Percentiles rank a stretch among this genome's conserved stretches.
Evolutionary conservation across 2,113 vertebrate genomes (phyloP).

Genomic region (Phalacrocorax pelagicus): DNA sequence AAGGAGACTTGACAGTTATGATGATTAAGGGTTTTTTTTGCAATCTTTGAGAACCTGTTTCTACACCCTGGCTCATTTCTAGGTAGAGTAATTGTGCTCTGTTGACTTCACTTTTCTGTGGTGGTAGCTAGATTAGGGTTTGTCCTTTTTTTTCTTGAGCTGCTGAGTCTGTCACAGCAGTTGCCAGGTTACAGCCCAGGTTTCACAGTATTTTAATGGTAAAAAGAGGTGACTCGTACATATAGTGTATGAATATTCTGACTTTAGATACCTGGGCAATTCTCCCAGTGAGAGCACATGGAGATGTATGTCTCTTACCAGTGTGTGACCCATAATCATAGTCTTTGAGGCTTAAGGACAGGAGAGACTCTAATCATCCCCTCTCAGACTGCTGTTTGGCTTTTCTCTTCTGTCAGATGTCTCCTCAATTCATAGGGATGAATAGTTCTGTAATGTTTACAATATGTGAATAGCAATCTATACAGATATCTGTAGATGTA

Average conservation of each 20-base stretch:
- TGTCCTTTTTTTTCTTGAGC: background rate
- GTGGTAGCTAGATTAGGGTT: background rate
- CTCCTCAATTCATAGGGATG: background rate
- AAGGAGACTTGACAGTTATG: background rate
- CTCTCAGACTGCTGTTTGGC: background rate
- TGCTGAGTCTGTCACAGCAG: background rate
- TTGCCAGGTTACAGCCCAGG: background rate
- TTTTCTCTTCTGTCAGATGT: background rate
- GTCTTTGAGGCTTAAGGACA: background rate
- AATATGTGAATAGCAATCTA: background rate
- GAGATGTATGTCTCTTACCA: background rate
- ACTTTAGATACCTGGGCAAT: background rate
- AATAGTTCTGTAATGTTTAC: background rate
- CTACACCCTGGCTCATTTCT: background rate
- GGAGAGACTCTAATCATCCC: background rate
- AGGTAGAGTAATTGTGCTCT: background rate
- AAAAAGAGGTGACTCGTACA: background rate
- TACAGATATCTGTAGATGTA: background rate
- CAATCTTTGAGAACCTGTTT: background rate
- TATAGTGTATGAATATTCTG: background rate
- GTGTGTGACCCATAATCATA: accelerated
- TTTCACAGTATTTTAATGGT: background rate
- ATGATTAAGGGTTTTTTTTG: background rate
- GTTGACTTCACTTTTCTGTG: background rate
- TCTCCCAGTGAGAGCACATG: background rate